Percentiles rank a stretch among this genome's conserved stretches.
phyloP scores from a whole-genome alignment of 2,888 invertebrate genomes.

The Tridacna crocea region DNA sequence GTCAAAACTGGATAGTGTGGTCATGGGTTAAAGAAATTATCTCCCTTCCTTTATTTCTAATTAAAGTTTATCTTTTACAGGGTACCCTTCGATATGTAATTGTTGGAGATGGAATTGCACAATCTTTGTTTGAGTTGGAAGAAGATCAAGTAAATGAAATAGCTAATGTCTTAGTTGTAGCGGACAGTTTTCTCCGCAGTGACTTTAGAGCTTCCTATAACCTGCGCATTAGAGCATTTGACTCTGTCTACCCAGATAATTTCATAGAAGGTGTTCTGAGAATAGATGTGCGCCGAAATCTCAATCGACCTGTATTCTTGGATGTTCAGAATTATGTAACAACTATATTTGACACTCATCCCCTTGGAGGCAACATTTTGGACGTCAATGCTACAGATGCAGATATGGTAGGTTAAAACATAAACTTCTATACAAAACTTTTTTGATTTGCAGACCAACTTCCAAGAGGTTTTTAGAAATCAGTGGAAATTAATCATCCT shows the following conservation, averaged over 20 bases:
- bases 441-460: too few relatives aligned
- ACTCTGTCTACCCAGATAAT: slow-evolving; percentile 53
- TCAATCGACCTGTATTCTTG: slow-evolving; percentile 67
- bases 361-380: slow-evolving; percentile 64
- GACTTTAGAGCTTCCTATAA: slow-evolving; percentile 3
- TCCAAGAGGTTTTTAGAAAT: too few relatives aligned
- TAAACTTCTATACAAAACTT: background rate
- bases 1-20: too few relatives aligned
- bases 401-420: slow-evolving; percentile 53
- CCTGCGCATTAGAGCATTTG: slow-evolving; percentile 57
- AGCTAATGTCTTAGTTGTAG: background rate
- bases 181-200: background rate
- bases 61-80: slow-evolving; percentile 24
- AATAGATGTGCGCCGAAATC: slow-evolving; percentile 73
- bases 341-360: slow-evolving; percentile 70
- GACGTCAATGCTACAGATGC: slow-evolving; percentile 70
- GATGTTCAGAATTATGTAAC: slow-evolving; percentile 40
- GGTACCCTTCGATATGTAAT: slow-evolving; percentile 35
- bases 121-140: slow-evolving; percentile 37
- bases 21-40: too few relatives aligned
- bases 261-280: slow-evolving; percentile 33
- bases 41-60: too few relatives aligned
- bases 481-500: too few relatives aligned
- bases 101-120: slow-evolving; percentile 31
- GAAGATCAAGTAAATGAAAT: background rate